Percentiles rank a stretch among this genome's conserved stretches.
Conservation (phyloP, 2,113 vertebrate genomes). For the Oryzias melastigma region DNA sequence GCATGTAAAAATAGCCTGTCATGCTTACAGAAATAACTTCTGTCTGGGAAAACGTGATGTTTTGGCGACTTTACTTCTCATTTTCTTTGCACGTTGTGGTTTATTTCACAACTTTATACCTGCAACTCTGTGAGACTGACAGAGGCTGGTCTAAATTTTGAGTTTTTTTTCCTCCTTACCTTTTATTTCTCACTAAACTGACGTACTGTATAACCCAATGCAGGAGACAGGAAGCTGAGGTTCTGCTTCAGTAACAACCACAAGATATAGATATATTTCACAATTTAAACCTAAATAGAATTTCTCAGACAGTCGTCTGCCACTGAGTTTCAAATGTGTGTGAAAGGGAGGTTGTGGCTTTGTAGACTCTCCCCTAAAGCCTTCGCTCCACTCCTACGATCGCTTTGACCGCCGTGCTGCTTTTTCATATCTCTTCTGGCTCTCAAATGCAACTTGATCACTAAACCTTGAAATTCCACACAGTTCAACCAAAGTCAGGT, state of each 20-base stretch:
- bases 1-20: constrained; percentile 42
- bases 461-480: constrained; percentile 55
- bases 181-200: background rate
- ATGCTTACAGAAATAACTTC: constrained; percentile 54
- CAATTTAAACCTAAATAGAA: background rate
- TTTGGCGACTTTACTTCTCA: constrained; percentile 9
- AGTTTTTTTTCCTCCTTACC: background rate
- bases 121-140: background rate
- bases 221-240: constrained; percentile 7
- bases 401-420: constrained; percentile 10
- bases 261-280: background rate
- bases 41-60: constrained; percentile 27
- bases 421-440: constrained; percentile 32
- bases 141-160: constrained; percentile 17
- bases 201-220: background rate
- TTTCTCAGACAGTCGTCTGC: background rate
- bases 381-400: background rate
- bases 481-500: constrained; percentile 42
- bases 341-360: constrained; percentile 5
- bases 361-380: background rate
- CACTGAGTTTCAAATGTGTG: background rate
- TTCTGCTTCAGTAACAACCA: background rate
- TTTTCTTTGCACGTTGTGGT: constrained; percentile 37
- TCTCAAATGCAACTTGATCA: constrained; percentile 26
- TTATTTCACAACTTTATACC: constrained; percentile 7